phyloP scores from a whole-genome alignment of 2,113 vertebrate species.

The Platichthys flesus region DNA sequence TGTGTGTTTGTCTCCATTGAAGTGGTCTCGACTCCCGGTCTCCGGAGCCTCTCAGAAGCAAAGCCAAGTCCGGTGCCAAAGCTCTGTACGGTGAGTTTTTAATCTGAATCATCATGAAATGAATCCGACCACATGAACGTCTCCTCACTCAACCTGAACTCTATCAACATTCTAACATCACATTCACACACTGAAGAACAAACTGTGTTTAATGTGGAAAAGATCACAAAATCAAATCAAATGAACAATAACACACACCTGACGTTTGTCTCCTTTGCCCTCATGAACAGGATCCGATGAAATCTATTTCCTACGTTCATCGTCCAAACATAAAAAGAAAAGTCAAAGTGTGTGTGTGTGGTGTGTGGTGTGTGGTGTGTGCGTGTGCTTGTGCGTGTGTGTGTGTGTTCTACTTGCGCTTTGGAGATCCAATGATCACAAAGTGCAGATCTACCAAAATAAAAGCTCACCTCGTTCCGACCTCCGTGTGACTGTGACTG shows the following conservation, averaged over 20 bases:
- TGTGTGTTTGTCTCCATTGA: not conserved
- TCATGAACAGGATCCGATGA: conserved; percentile 86
- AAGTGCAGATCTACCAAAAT: not conserved
- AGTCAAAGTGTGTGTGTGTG: conserved; percentile 79
- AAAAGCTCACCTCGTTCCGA: not conserved
- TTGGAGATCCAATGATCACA: not conserved
- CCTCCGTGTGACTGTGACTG: not conserved
- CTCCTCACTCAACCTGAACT: too few species aligned
- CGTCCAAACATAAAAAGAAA: conserved; percentile 94
- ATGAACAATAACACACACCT: too few species aligned
- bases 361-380: not conserved
- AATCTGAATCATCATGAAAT: not conserved
- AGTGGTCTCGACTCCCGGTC: conserved; percentile 70
- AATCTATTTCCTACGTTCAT: conserved; percentile 92
- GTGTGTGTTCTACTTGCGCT: not conserved
- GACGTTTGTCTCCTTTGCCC: conserved; percentile 13
- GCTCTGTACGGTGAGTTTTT: conserved; percentile 70
- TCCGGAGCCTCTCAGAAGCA: conserved; percentile 59
- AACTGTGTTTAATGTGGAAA: too few species aligned
- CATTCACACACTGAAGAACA: too few species aligned
- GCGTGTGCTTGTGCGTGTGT: not conserved
- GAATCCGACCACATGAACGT: too few species aligned
- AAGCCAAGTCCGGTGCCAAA: conserved; percentile 75
- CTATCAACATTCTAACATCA: too few species aligned
- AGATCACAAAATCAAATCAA: too few species aligned